Base-by-base conservation (phyloP, 2,888 invertebrate genomes). In the Calameuta idolon region DNA sequence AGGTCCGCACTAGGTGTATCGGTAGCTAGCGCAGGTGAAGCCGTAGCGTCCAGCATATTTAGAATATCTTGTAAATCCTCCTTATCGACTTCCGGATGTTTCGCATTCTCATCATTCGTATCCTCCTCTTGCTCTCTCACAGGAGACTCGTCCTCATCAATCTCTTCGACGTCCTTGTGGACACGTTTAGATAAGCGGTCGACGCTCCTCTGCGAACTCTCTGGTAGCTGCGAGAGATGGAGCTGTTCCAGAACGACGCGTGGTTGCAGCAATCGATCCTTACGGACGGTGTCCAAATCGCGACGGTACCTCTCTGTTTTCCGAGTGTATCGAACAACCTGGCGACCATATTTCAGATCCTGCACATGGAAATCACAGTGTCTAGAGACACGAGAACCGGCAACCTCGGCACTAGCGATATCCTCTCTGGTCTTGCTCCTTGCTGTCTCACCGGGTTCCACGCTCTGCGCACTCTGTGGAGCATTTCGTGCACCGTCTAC, bases 241-340 rank as follows among this genome's bases (percentile, higher is more conserved):
- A 91, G 79, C 79, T 89, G 90, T 76, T 90, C 91, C 34, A 91
- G 79, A n/a, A 91, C 87, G 0, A 91, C 91, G 76, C 91, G 84
- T 0, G 91, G 91, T 73, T 91, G 91, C n/a, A 91, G 85, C 76
- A 87, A 80, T 79, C 87, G 87, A 83, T 90, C 84, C 68, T 87
- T 69, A 78, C 76, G 80, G 81, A 77, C 77, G 87, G 85, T 87
- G 87, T 77, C 34, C 76, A 74, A 34, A 15, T 34, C 33, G 74
- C 75, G 69, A 81, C 88, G 87, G 75, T 87, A 89, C 82, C 88
- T 87, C 77, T 91, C 89, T 75, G 92, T 85, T 69, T 90, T 91
- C 89, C 94, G 92, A 88, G 93, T 89, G 93, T 93, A 55, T 55
- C 55, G 23, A 55, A 55, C 2, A 15, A 55, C 55, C 55, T 55